phyloP scores from a whole-genome alignment of 1,140 invertebrate genomes.

The Eueides isabella region DNA sequence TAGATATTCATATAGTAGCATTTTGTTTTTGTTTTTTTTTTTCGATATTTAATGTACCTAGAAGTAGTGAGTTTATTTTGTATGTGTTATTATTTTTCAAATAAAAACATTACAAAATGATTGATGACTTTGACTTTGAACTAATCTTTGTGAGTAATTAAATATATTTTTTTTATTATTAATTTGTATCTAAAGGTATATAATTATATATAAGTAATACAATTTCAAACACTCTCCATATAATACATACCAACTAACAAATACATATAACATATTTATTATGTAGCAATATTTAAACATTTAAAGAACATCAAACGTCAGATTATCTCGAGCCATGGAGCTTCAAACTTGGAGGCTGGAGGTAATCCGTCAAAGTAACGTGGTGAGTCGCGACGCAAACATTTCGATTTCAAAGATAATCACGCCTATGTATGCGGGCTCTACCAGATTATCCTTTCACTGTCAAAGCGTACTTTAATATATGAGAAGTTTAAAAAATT shows the following conservation, averaged over 20 bases:
- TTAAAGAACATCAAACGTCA: not conserved
- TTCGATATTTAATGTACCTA: no score
- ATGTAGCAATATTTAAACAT: not conserved
- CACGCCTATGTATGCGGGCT: slow-evolving; percentile 23
- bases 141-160: no score
- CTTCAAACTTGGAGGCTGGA: not conserved
- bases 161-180: no score
- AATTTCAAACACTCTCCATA: no score
- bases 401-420: slow-evolving; percentile 50
- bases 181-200: no score
- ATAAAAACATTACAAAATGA: no score
- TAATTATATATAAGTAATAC: no score
- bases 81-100: no score
- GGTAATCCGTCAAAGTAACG: slow-evolving; percentile 14
- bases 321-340: not conserved
- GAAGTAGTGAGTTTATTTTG: no score
- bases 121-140: no score
- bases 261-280: not conserved
- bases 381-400: slow-evolving; percentile 40
- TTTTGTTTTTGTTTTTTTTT: no score
- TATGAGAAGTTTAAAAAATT: not conserved
- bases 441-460: slow-evolving; percentile 37
- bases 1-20: no score
- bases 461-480: slow-evolving; percentile 26
- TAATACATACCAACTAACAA: not conserved